A percentile compares a stretch with the other conserved stretches of the same genome.
These are phyloP conservation scores for Salarias fasciatus DNA, from an alignment of 2,797 vertebrate genomes.

Conservation along the genomic window DNA sequence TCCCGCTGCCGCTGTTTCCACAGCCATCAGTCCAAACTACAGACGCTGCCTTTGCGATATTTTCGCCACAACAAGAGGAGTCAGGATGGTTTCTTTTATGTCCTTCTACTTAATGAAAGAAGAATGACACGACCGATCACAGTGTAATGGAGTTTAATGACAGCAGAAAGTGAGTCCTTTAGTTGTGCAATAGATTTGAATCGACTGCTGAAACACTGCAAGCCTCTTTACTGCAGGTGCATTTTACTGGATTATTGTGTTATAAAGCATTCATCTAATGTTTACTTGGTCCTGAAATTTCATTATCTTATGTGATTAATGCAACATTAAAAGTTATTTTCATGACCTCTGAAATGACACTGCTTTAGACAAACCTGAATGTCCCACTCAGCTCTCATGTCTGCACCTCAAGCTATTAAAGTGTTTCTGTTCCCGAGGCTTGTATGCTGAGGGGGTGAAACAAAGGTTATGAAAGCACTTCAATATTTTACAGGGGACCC, in stretches of 20 bases:
- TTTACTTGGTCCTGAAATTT: conserved; percentile 24
- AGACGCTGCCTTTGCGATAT: too few species aligned
- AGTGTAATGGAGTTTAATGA: conserved; percentile 17
- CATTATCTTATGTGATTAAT: conserved; percentile 31
- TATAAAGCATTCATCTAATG: conserved; percentile 10
- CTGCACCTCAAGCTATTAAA: conserved; percentile 84
- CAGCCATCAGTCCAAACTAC: too few species aligned
- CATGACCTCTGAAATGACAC: conserved; percentile 46
- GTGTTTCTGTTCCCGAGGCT: conserved; percentile 86
- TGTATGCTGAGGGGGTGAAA: conserved; percentile 89
- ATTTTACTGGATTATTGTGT: background rate
- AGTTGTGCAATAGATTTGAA: too few species aligned
- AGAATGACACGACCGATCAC: background rate
- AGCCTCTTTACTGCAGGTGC: background rate
- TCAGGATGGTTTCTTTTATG: too few species aligned
- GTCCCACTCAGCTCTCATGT: conserved; percentile 21
- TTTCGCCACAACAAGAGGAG: too few species aligned
- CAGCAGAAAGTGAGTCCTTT: background rate
- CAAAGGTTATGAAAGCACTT: conserved; percentile 92
- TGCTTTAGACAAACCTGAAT: conserved; percentile 60
- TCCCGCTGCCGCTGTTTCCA: too few species aligned
- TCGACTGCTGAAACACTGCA: background rate
- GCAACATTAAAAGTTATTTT: conserved; percentile 46
- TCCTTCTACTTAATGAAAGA: too few species aligned
- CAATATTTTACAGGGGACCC: conserved; percentile 93